Percentiles rank a stretch among this genome's conserved stretches.
Evolutionary conservation across 2,888 invertebrate species (phyloP).

Genomic region (Campaea margaritaria): DNA sequence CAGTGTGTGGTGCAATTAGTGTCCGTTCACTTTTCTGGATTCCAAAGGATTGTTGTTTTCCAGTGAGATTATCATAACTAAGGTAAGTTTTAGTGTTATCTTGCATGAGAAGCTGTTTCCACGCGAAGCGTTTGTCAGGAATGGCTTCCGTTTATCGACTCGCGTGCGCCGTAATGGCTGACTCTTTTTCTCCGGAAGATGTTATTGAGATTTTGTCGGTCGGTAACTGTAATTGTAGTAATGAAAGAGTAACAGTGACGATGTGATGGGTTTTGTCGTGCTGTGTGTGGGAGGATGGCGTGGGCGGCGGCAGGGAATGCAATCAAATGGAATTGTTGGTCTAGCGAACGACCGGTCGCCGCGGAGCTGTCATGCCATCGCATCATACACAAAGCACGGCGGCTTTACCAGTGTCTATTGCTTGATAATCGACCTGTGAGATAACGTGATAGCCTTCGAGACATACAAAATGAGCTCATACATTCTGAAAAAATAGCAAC

Average conservation of each 20-base stretch:
- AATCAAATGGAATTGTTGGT: constrained; percentile 52
- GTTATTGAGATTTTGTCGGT: constrained; percentile 49
- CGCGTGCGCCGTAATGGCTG: constrained; percentile 83
- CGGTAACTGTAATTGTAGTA: constrained; percentile 43
- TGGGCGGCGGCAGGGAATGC: constrained; percentile 63
- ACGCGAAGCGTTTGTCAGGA: constrained; percentile 74
- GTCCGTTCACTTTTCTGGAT: constrained; percentile 73
- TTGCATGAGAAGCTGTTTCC: constrained; percentile 42
- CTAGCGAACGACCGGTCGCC: constrained; percentile 45
- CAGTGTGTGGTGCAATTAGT: constrained; percentile 80
- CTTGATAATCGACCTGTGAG: background rate
- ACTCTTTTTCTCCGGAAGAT: constrained; percentile 70
- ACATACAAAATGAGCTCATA: constrained; percentile 19
- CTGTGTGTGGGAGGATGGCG: constrained; percentile 66
- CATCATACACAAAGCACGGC: constrained; percentile 9
- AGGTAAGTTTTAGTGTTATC: constrained; percentile 63
- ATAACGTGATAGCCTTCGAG: constrained; percentile 18
- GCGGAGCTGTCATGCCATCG: constrained; percentile 31
- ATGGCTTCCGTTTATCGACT: constrained; percentile 84
- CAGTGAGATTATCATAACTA: constrained; percentile 63
- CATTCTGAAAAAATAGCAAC: no score
- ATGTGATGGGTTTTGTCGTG: constrained; percentile 54
- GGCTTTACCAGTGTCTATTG: background rate
- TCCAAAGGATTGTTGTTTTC: constrained; percentile 75
- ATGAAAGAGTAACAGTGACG: constrained; percentile 43